These are phyloP conservation scores for Zaprionus obscuricornis DNA, from an alignment of 2,888 invertebrate genomes.

Conservation along the genomic window DNA sequence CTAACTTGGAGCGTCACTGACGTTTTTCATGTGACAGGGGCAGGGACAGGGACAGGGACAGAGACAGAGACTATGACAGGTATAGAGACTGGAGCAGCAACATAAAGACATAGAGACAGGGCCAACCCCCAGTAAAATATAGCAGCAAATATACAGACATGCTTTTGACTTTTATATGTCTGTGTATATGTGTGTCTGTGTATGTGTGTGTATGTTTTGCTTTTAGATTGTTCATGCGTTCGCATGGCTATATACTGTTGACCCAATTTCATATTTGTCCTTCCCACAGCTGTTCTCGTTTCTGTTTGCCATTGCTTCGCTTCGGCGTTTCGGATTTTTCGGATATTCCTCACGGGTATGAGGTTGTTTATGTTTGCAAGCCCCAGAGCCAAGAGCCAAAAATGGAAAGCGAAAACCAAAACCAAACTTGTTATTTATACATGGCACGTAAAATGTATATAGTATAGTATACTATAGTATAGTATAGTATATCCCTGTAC, in stretches of 20 bases:
- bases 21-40: slow-evolving; percentile 43
- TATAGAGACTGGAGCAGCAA: neutral
- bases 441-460: slow-evolving; percentile 58
- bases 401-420: slow-evolving; percentile 50
- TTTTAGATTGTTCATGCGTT: slow-evolving; percentile 11
- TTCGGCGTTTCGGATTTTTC: slow-evolving; percentile 18
- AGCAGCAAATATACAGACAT: slow-evolving; percentile 3
- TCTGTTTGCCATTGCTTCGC: slow-evolving; percentile 47
- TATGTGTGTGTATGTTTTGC: too few species aligned
- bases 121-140: slow-evolving; percentile 54
- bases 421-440: slow-evolving; percentile 71
- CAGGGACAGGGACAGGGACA: slow-evolving; percentile 34
- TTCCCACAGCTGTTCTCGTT: slow-evolving; percentile 75
- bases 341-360: slow-evolving; percentile 48
- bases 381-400: slow-evolving; percentile 26
- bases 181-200: slow-evolving; percentile 12
- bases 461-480: too few species aligned
- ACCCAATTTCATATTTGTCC: slow-evolving; percentile 73
- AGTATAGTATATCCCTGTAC: slow-evolving; percentile 8
- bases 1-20: slow-evolving; percentile 25
- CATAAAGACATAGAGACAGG: slow-evolving; percentile 13
- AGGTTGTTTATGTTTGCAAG: slow-evolving; percentile 71
- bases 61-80: slow-evolving; percentile 16
- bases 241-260: slow-evolving; percentile 66
- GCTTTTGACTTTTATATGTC: neutral